Evolutionary conservation across 2,888 invertebrate genomes (phyloP).

Genomic region (Drosophila ochracea): DNA sequence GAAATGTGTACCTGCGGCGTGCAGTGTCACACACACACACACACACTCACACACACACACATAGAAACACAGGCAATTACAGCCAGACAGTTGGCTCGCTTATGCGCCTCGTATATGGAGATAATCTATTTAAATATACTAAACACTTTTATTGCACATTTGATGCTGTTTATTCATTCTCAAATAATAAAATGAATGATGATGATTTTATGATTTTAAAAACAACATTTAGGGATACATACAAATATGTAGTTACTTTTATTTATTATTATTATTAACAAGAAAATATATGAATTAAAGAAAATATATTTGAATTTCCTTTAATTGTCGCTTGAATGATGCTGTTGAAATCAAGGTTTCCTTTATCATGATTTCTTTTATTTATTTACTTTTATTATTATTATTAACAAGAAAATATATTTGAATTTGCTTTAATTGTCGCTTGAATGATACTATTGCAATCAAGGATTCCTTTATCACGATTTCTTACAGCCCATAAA

Average conservation of each 20-base stretch:
- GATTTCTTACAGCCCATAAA: conserved; percentile 28
- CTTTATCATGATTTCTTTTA: conserved; percentile 10
- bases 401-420: not conserved
- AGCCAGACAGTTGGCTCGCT: conserved; percentile 18
- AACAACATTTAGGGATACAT: not conserved
- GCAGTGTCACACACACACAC: conserved; percentile 40
- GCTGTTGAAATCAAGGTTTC: not conserved
- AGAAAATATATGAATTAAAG: not conserved
- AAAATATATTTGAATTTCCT: not conserved
- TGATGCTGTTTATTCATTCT: not conserved
- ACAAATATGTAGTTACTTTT: not conserved
- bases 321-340: not conserved
- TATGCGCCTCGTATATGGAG: conserved; percentile 20
- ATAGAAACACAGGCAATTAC: conserved; percentile 6
- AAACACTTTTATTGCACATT: not conserved
- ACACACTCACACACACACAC: conserved; percentile 29
- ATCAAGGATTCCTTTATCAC: not conserved
- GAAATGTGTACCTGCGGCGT: conserved; percentile 84
- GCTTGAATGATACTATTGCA: not conserved
- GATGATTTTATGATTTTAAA: not conserved
- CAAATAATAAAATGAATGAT: not conserved
- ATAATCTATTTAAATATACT: not conserved
- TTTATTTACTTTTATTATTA: too few species aligned
- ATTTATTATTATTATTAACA: not conserved
- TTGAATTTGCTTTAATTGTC: not conserved